These are phyloP conservation scores for Eupithecia inturbata DNA, from an alignment of 2,888 invertebrate species.

Conservation along the genomic window DNA sequence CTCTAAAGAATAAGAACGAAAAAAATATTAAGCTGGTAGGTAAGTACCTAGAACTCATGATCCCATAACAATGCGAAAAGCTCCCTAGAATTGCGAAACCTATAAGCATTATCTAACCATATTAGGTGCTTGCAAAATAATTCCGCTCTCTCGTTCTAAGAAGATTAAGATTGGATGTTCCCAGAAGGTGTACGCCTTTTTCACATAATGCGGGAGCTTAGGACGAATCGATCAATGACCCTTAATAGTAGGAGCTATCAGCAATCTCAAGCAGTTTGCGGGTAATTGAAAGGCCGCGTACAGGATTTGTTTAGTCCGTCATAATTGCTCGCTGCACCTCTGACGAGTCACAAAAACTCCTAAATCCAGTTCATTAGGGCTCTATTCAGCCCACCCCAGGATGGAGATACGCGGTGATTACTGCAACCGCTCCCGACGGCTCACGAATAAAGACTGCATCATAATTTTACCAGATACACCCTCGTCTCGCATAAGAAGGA, in stretches of 20 bases:
- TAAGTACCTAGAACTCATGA: slow-evolving; percentile 10
- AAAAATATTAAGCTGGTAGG: neutral
- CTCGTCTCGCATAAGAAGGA: slow-evolving; percentile 60
- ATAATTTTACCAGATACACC: slow-evolving; percentile 84
- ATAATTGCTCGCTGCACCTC: slow-evolving; percentile 83
- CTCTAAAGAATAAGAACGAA: neutral
- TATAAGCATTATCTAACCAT: slow-evolving; percentile 76
- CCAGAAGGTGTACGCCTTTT: slow-evolving; percentile 69
- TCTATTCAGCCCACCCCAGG: slow-evolving; percentile 84
- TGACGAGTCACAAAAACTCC: slow-evolving; percentile 84
- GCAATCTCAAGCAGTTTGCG: slow-evolving; percentile 57
- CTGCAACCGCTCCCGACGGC: slow-evolving; percentile 84
- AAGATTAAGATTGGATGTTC: slow-evolving; percentile 83
- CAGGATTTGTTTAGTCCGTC: slow-evolving; percentile 78
- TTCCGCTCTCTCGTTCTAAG: slow-evolving; percentile 75
- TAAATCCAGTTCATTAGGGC: slow-evolving; percentile 85
- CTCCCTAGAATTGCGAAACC: slow-evolving; percentile 67
- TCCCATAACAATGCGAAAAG: slow-evolving; percentile 34
- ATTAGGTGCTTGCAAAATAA: slow-evolving; percentile 80
- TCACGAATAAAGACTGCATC: slow-evolving; percentile 85
- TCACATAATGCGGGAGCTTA: slow-evolving; percentile 70
- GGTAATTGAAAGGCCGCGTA: slow-evolving; percentile 66
- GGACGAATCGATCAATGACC: slow-evolving; percentile 71
- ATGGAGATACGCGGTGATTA: slow-evolving; percentile 85
- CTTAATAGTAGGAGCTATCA: slow-evolving; percentile 37